Evolutionary conservation across 1,140 invertebrate genomes (phyloP).

Genomic region (Saccostrea cuccullata): DNA sequence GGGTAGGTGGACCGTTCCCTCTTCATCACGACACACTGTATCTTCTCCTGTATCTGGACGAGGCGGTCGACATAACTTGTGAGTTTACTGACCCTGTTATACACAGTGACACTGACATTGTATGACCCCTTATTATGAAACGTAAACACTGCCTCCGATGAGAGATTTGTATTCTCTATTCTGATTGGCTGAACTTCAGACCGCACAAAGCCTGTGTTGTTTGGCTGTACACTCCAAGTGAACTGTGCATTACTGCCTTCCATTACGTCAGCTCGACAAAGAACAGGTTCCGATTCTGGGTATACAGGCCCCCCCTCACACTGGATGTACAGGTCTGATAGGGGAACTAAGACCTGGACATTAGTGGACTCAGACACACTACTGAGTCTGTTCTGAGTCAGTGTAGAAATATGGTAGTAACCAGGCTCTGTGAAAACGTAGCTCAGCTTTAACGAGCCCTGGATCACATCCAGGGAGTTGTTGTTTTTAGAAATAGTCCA

Average conservation of each 20-base stretch:
- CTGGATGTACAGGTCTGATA: not conserved
- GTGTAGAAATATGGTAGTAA: conserved; percentile 12
- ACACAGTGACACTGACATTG: conserved; percentile 44
- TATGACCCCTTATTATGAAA: conserved; percentile 27
- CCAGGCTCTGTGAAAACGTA: conserved; percentile 42
- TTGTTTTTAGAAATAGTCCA: conserved; percentile 39
- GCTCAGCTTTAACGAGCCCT: not conserved
- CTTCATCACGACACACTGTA: conserved; percentile 38
- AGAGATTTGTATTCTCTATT: not conserved
- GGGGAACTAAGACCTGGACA: conserved; percentile 36
- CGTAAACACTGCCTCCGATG: not conserved
- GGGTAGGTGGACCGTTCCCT: conserved; percentile 2
- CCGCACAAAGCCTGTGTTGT: not conserved
- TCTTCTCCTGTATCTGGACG: conserved; percentile 35
- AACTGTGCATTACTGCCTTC: conserved; percentile 43
- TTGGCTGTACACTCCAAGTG: conserved; percentile 35
- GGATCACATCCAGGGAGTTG: not conserved
- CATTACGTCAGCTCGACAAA: conserved; percentile 19
- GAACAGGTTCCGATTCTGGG: not conserved
- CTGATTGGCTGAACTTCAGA: not conserved
- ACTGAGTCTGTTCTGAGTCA: conserved; percentile 33
- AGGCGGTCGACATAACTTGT: not conserved
- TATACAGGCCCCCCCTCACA: conserved; percentile 18
- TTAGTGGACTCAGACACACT: conserved; percentile 2
- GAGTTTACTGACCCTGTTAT: conserved; percentile 39